These are phyloP conservation scores for Cyaniris semiargus DNA, from an alignment of 2,888 invertebrate species.

Conservation along the genomic window DNA sequence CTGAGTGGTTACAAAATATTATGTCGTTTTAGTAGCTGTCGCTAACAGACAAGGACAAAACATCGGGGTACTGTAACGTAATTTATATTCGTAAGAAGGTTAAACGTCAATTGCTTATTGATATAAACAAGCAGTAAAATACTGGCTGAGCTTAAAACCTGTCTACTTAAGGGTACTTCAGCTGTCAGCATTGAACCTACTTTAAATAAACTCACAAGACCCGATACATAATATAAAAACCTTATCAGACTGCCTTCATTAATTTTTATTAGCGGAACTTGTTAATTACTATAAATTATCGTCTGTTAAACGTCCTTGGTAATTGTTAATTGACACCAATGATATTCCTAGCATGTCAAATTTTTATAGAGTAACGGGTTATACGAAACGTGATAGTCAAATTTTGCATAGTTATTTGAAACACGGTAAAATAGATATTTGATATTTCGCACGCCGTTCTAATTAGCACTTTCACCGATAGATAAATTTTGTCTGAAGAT, in stretches of 20 bases:
- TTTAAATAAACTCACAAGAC: background rate
- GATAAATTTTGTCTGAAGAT: conserved; percentile 12
- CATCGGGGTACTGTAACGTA: background rate
- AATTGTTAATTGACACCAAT: conserved; percentile 24
- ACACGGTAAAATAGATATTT: conserved; percentile 1
- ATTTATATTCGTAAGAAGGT: background rate
- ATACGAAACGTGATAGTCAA: background rate
- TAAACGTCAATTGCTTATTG: background rate
- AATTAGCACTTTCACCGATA: conserved; percentile 12
- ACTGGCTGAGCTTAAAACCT: background rate
- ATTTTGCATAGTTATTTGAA: conserved; percentile 5
- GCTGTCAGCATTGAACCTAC: background rate
- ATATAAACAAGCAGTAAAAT: background rate
- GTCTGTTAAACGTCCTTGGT: background rate
- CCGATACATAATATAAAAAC: background rate
- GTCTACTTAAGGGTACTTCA: background rate
- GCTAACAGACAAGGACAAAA: background rate
- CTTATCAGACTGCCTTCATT: conserved; percentile 1
- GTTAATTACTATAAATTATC: conserved; percentile 6
- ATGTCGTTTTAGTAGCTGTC: too few species aligned
- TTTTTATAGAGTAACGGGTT: conserved; percentile 13
- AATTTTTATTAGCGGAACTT: conserved; percentile 4
- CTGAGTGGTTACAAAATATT: too few species aligned
- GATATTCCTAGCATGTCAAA: conserved; percentile 14
- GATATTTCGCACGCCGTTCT: background rate